Conservation (phyloP, 1,140 invertebrate species). For the Pantala flavescens region DNA sequence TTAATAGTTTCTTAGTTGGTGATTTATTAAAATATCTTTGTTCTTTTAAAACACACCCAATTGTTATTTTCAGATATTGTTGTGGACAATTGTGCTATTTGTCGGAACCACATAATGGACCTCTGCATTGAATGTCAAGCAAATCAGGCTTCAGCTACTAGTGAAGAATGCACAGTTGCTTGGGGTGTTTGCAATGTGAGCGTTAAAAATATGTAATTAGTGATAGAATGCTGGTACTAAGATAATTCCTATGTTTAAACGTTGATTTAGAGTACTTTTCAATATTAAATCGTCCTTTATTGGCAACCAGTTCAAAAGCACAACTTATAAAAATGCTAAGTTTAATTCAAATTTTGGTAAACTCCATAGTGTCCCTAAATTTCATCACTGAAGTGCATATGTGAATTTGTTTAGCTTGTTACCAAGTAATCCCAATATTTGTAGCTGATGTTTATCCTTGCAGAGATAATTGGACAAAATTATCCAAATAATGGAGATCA, state of each 20-base stretch:
- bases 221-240: neutral
- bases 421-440: too few species aligned
- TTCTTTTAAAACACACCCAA: too few species aligned
- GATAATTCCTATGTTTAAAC: neutral
- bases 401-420: too few species aligned
- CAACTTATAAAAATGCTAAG: neutral
- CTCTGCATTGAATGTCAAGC: conserved; percentile 99
- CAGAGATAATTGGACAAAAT: too few species aligned
- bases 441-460: too few species aligned
- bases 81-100: conserved; percentile 99
- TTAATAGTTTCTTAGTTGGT: too few species aligned
- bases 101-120: conserved; percentile 99
- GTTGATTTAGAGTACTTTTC: neutral
- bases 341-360: too few species aligned
- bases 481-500: too few species aligned
- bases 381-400: too few species aligned
- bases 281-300: neutral
- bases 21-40: too few species aligned
- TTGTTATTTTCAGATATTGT: conserved; percentile 89
- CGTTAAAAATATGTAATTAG: conserved; percentile 21
- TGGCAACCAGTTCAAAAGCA: neutral
- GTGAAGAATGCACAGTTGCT: conserved; percentile 98
- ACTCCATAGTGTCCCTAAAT: too few species aligned
- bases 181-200: conserved; percentile 98
- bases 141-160: conserved; percentile 95